phyloP scores from a whole-genome alignment of 2,113 vertebrate genomes.

The Typhlomys cinereus region DNA sequence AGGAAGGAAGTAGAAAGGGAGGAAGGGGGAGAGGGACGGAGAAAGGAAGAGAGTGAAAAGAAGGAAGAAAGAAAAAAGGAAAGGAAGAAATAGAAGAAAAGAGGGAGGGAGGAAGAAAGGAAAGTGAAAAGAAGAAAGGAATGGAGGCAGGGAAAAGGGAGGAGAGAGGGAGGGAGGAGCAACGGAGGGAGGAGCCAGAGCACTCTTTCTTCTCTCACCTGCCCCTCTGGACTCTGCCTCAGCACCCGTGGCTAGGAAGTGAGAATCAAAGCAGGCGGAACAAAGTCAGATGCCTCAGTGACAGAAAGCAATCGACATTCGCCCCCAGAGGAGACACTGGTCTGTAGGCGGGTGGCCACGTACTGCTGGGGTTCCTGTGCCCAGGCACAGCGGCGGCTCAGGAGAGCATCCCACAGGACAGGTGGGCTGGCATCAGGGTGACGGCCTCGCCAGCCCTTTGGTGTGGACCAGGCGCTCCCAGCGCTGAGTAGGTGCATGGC shows the following conservation, averaged over 20 bases:
- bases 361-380: not conserved
- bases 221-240: no score
- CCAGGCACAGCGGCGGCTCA: not conserved
- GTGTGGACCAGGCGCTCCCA: conserved; percentile 53
- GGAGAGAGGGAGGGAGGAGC: no score
- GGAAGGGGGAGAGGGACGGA: no score
- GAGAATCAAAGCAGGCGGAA: not conserved
- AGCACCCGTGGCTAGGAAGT: not conserved
- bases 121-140: no score
- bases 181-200: no score
- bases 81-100: no score
- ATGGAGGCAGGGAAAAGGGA: no score
- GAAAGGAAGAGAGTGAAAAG: no score
- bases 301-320: not conserved
- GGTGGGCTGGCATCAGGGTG: conserved; percentile 49
- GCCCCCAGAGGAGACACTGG: not conserved
- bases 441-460: conserved; percentile 36
- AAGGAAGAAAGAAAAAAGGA: not conserved
- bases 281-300: not conserved
- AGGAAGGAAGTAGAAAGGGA: no score
- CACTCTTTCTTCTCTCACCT: not conserved
- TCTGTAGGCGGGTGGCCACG: not conserved
- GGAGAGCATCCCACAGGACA: conserved; percentile 30
- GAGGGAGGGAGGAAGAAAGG: no score
- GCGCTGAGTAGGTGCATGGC: conserved; percentile 54